Base-by-base conservation (phyloP, 2,888 invertebrate species). In the Xestoiulus laeticollis region DNA sequence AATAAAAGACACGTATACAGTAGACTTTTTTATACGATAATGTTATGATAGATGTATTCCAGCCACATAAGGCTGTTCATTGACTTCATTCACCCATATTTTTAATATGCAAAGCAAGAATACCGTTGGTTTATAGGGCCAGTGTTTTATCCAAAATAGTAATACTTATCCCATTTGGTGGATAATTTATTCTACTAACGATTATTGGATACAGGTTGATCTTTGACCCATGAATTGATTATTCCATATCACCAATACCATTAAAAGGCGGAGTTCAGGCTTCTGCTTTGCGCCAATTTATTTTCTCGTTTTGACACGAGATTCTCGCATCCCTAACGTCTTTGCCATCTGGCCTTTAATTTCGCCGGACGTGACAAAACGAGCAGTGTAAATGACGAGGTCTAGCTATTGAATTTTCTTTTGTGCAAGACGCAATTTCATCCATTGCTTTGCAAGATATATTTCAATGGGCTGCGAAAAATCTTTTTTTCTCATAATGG, bases 331-430 rank as follows among this genome's bases (percentile, higher is more conserved):
- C 30, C 30, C 10, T 12, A 78, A 78, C 78, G 78, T 78, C 78
- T 78, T 78, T 78, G 78, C 78, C 78, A 78, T 78, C 78, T 78
- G 78, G 78, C 78, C 78, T 78, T 78, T 78, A 78, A 78, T 78
- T 78, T 78, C 78, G 78, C 59, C 22, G 78, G 30, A 78, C 78
- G 78, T 30, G 78, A 78, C 78, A 30, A 78, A 78, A 78, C 26
- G 78, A 78, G 78, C 78, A 14, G 78, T 30, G 78, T 30, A 78
- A 78, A 78, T 78, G 78, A 78, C 78, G 30, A 30, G 78, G 78
- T 78, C 78, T 78, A 14, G 78, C 78, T 30, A 78, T 78, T 78
- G 78, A 78, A 78, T 78, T 78, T 78, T 14, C 78, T 78, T 78
- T 78, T 78, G 78, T 78, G 30, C 30, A 26, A 12, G 10, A 26